Conservation (phyloP, 1,140 invertebrate species). For the Camponotus vicinus region DNA sequence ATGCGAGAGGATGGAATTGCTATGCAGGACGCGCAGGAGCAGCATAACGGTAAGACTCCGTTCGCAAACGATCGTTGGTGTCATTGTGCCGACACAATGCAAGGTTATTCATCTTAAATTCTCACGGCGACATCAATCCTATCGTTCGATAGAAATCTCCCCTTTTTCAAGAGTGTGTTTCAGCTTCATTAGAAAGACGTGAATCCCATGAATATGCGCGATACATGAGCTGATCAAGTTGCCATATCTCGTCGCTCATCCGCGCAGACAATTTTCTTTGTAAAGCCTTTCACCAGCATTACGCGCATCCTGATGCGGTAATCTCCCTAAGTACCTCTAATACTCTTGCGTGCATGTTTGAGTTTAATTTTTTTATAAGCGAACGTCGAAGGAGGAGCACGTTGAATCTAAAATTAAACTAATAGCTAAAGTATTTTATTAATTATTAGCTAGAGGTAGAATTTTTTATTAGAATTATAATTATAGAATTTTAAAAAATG, state of each 20-base stretch:
- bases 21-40: conserved; percentile 82
- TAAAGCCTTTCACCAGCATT: conserved; percentile 62
- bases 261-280: conserved; percentile 75
- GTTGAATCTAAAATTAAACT: neutral
- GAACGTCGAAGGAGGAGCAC: neutral
- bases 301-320: conserved; percentile 55
- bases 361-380: neutral
- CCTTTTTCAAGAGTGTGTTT: conserved; percentile 61
- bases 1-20: conserved; percentile 75
- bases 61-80: conserved; percentile 83
- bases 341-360: neutral
- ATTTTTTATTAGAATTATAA: too few relatives aligned
- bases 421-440: too few relatives aligned
- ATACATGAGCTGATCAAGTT: conserved; percentile 71
- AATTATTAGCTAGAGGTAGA: too few relatives aligned
- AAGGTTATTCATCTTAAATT: conserved; percentile 86
- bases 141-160: conserved; percentile 85
- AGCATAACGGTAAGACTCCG: conserved; percentile 83
- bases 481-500: too few relatives aligned
- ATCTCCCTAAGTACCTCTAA: conserved; percentile 38
- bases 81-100: conserved; percentile 85
- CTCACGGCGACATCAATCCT: conserved; percentile 84
- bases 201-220: conserved; percentile 74
- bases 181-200: conserved; percentile 81
- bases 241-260: conserved; percentile 78